A percentile compares a stretch with the other conserved stretches of the same genome.
These are phyloP conservation scores for Apamea sordens DNA, from an alignment of 2,888 invertebrate species.

Conservation along the genomic window DNA sequence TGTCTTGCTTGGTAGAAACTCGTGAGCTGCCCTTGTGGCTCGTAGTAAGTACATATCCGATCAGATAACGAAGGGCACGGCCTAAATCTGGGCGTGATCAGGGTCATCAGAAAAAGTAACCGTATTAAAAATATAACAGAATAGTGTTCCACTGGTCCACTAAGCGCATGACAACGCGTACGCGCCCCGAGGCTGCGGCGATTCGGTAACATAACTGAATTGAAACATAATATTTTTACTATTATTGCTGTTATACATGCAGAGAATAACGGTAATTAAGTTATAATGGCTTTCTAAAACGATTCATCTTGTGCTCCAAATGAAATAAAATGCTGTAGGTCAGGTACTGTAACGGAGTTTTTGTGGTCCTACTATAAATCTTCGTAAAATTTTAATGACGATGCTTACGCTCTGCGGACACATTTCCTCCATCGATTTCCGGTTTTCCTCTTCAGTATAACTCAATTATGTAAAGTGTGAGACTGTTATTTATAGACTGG, in stretches of 20 bases:
- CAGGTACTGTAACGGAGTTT: constrained; percentile 49
- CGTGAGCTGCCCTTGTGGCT: constrained; percentile 17
- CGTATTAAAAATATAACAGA: constrained; percentile 88
- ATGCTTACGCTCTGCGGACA: constrained; percentile 12
- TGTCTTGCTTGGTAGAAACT: constrained; percentile 31
- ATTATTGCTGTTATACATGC: constrained; percentile 69
- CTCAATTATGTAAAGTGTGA: constrained; percentile 17
- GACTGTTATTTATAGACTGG: constrained; percentile 7
- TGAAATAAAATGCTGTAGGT: constrained; percentile 55
- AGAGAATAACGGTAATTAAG: constrained; percentile 50
- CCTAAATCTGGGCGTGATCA: constrained; percentile 77
- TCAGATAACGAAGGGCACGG: constrained; percentile 81
- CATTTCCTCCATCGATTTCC: constrained; percentile 26
- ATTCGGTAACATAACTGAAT: constrained; percentile 78
- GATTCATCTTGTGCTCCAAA: constrained; percentile 31
- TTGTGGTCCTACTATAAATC: constrained; percentile 16
- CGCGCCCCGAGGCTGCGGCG: constrained; percentile 76
- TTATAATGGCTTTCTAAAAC: constrained; percentile 64
- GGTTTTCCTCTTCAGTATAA: constrained; percentile 13
- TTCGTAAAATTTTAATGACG: constrained; percentile 25
- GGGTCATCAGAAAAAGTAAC: constrained; percentile 85
- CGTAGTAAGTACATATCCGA: constrained; percentile 52
- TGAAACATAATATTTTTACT: constrained; percentile 70
- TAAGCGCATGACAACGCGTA: constrained; percentile 81
- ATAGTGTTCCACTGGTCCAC: constrained; percentile 86